A percentile compares a stretch with the other conserved stretches of the same genome.
phyloP scores from a whole-genome alignment of 2,888 invertebrate species.

The Imbricaverruca yamaguchii region DNA sequence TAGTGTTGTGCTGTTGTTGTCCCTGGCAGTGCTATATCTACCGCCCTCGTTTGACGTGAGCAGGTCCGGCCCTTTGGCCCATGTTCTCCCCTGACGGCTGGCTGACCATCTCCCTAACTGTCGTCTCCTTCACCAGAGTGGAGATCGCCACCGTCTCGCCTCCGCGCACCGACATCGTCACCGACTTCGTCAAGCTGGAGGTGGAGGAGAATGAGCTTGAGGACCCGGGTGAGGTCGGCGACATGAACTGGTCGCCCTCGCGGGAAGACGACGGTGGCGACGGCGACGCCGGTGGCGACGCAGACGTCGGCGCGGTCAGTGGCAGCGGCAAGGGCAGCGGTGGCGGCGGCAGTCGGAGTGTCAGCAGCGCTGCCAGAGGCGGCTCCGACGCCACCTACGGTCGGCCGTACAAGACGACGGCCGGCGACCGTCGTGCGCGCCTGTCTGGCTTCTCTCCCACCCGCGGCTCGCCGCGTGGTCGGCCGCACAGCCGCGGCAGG shows the following conservation, averaged over 20 bases:
- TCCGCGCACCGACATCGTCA: background rate
- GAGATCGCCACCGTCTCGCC: background rate
- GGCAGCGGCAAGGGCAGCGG: too few relatives aligned
- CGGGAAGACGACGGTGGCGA: background rate
- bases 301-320: background rate
- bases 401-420: background rate
- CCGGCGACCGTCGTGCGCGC: background rate
- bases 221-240: background rate
- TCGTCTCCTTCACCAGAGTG: background rate
- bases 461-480: background rate
- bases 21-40: too few relatives aligned
- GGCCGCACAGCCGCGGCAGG: background rate
- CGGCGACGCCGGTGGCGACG: background rate
- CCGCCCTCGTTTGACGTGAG: too few relatives aligned
- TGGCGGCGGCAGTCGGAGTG: too few relatives aligned
- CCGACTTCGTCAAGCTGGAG: conserved; percentile 12
- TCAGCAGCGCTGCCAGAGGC: too few relatives aligned
- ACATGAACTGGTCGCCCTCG: background rate
- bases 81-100: too few relatives aligned
- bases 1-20: too few relatives aligned
- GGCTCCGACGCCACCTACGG: background rate
- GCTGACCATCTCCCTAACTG: too few relatives aligned
- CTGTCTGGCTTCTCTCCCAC: too few relatives aligned
- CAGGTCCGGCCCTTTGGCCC: too few relatives aligned
- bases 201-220: conserved; percentile 6